phyloP scores from a whole-genome alignment of 2,113 vertebrate species.

The Puffinus mauretanicus region DNA sequence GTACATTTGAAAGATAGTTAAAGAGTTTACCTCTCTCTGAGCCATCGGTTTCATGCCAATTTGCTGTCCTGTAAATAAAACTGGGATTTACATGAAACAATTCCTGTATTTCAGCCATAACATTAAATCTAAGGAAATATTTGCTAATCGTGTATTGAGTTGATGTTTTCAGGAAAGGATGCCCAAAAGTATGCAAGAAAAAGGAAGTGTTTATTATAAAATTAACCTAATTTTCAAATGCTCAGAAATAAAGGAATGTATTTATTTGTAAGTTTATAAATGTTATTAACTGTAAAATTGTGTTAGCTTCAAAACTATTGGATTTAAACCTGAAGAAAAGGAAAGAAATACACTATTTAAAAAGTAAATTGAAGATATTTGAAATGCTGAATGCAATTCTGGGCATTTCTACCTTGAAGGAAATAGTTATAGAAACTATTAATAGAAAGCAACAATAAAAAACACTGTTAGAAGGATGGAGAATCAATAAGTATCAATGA shows the following conservation, averaged over 20 bases:
- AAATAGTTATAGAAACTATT: not conserved
- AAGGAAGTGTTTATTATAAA: not conserved
- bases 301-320: not conserved
- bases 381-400: not conserved
- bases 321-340: not conserved
- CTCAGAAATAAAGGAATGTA: not conserved
- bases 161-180: not conserved
- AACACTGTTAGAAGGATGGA: not conserved
- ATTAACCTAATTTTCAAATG: not conserved
- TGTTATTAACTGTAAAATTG: not conserved
- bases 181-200: not conserved
- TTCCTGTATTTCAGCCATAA: not conserved
- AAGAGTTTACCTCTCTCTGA: not conserved
- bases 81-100: not conserved
- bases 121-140: not conserved
- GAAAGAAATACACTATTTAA: not conserved
- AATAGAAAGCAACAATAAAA: not conserved
- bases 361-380: not conserved
- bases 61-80: not conserved
- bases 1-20: not conserved
- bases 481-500: not conserved
- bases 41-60: not conserved
- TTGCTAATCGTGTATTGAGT: not conserved
- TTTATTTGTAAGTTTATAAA: not conserved
- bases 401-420: not conserved